These are phyloP conservation scores for Hippopotamus amphibius DNA, from an alignment of 2,113 vertebrate species.

Conservation along the genomic window DNA sequence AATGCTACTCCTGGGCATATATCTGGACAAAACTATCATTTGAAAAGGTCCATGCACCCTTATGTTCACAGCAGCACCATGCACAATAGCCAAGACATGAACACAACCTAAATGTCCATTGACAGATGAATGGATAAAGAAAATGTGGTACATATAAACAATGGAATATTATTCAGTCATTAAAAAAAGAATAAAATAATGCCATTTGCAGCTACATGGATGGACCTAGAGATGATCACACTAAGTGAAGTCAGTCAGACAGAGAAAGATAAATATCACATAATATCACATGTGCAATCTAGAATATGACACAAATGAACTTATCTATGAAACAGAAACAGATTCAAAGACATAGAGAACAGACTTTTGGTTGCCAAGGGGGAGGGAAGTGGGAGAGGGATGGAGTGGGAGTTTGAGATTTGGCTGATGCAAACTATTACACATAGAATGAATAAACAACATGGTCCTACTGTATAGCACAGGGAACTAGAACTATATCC, in stretches of 20 bases:
- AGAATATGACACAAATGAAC: not conserved
- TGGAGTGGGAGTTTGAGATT: not conserved
- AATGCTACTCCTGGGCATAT: not conserved
- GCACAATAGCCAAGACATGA: not conserved
- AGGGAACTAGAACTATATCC: not conserved
- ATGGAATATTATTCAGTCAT: not conserved
- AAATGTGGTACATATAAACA: not conserved
- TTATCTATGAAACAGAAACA: too few relatives aligned
- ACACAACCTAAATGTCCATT: not conserved
- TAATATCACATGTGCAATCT: not conserved
- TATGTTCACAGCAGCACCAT: not conserved
- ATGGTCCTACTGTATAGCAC: not conserved
- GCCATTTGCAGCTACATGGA: not conserved
- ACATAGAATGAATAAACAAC: not conserved
- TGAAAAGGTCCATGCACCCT: not conserved
- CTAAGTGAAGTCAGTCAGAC: not conserved
- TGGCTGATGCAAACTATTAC: not conserved
- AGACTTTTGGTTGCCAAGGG: not conserved
- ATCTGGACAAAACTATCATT: not conserved
- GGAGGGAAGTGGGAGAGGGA: not conserved
- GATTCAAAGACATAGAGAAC: not conserved
- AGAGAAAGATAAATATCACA: not conserved
- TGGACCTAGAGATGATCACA: not conserved
- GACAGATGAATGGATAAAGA: not conserved
- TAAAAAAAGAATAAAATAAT: not conserved